These are phyloP conservation scores for Heliconius hermathena DNA, from an alignment of 1,140 invertebrate genomes.

Conservation along the genomic window DNA sequence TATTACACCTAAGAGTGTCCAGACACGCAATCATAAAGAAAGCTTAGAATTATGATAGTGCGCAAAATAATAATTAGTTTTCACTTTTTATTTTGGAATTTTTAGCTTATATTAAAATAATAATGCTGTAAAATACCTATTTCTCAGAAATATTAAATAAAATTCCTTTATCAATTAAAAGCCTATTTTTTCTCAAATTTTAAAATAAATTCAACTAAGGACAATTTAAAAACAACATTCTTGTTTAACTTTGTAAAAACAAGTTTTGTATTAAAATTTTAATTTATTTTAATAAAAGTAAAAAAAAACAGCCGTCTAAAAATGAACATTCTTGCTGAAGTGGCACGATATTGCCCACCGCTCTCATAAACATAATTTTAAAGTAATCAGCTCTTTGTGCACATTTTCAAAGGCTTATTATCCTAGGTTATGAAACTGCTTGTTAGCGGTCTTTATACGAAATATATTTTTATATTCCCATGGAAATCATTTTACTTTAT, in stretches of 20 bases:
- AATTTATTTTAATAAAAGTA: not conserved
- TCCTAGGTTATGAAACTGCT: conserved; percentile 64
- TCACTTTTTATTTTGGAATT: no score
- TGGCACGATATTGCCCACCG: conserved; percentile 51
- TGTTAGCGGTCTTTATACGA: not conserved
- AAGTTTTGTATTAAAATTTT: not conserved
- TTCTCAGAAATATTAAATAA: no score
- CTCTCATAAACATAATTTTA: conserved; percentile 60
- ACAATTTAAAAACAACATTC: no score
- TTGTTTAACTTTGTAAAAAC: not conserved
- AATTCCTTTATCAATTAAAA: no score
- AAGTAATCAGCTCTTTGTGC: conserved; percentile 72
- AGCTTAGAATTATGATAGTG: not conserved
- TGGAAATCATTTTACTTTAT: no score
- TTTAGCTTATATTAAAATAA: no score
- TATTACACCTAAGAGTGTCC: not conserved
- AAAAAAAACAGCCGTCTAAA: not conserved
- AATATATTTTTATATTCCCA: not conserved
- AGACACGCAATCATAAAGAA: not conserved
- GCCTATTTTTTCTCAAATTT: no score
- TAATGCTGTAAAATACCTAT: no score
- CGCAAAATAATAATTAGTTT: not conserved
- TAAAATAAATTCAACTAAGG: no score
- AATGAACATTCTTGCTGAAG: conserved; percentile 29
- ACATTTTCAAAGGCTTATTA: conserved; percentile 68